Conservation (phyloP, 30 jellyfish, hydroid and myxozoan genomes). For the Aurelia sp. region DNA sequence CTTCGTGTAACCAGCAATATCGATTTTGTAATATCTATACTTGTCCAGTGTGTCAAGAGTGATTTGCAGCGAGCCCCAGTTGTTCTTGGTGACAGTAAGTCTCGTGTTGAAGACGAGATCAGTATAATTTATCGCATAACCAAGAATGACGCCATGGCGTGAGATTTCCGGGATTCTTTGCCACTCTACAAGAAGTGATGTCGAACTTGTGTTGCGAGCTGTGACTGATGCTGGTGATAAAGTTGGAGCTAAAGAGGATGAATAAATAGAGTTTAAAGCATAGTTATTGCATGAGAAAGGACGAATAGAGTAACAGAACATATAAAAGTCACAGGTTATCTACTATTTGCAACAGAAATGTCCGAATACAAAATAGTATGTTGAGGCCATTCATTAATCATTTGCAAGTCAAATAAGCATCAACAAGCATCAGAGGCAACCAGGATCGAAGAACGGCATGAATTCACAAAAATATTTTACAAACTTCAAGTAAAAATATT, state of each 20-base stretch:
- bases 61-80: slow-evolving; percentile 29
- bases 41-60: slow-evolving; percentile 9
- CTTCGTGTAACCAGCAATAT: slow-evolving; percentile 42
- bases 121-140: slow-evolving; percentile 18
- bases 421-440: too few relatives aligned
- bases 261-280: neutral
- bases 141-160: slow-evolving; percentile 39
- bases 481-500: too few relatives aligned
- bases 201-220: slow-evolving; percentile 29
- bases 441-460: too few relatives aligned
- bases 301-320: too few relatives aligned
- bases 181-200: slow-evolving; percentile 9
- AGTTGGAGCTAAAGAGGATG: slow-evolving; percentile 9
- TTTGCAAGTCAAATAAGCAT: too few relatives aligned
- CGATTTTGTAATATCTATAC: slow-evolving; percentile 10
- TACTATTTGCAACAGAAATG: too few relatives aligned
- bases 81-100: slow-evolving; percentile 2
- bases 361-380: too few relatives aligned
- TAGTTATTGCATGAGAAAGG: too few relatives aligned
- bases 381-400: too few relatives aligned
- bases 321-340: too few relatives aligned
- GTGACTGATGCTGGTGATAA: slow-evolving; percentile 32
- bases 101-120: slow-evolving; percentile 11
- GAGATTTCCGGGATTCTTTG: slow-evolving; percentile 28
- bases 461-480: too few relatives aligned